Evolutionary conservation across 2,888 invertebrate species (phyloP).

Genomic region (Melieria crassipennis): DNA sequence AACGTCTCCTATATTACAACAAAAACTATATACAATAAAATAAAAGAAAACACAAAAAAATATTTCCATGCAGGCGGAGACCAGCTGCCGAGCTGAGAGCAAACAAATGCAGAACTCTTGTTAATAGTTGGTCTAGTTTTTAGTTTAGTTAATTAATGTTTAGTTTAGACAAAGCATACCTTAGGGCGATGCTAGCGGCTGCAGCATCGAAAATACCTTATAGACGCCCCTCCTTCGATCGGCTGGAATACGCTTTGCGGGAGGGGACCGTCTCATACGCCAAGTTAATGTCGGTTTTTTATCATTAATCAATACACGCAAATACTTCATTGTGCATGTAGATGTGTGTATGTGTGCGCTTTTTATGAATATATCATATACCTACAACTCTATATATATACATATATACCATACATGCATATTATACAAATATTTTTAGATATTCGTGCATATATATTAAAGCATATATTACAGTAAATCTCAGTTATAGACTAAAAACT

Average conservation of each 20-base stretch:
- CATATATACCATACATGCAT: conserved; percentile 3
- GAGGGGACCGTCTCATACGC: too few species aligned
- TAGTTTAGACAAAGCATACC: conserved; percentile 17
- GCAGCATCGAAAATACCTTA: too few species aligned
- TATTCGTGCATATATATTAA: conserved; percentile 1
- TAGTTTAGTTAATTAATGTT: conserved; percentile 30
- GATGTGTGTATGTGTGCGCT: neutral
- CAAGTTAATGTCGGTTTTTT: too few species aligned
- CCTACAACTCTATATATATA: conserved; percentile 16
- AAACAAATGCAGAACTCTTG: conserved; percentile 19
- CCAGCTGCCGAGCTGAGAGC: neutral
- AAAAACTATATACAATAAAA: too few species aligned
- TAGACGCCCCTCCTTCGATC: too few species aligned
- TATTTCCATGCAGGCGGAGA: too few species aligned
- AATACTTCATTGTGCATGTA: neutral
- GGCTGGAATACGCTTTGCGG: too few species aligned
- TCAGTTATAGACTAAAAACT: conserved; percentile 42
- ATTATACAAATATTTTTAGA: neutral
- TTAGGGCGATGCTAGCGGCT: too few species aligned
- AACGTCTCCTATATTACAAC: too few species aligned
- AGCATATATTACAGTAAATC: conserved; percentile 43
- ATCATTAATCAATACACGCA: neutral
- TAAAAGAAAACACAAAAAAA: neutral
- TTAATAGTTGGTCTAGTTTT: conserved; percentile 36
- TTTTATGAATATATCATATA: neutral